Evolutionary conservation across 2,797 vertebrate genomes (phyloP).

Genomic region (Melanotaenia boesemani): DNA sequence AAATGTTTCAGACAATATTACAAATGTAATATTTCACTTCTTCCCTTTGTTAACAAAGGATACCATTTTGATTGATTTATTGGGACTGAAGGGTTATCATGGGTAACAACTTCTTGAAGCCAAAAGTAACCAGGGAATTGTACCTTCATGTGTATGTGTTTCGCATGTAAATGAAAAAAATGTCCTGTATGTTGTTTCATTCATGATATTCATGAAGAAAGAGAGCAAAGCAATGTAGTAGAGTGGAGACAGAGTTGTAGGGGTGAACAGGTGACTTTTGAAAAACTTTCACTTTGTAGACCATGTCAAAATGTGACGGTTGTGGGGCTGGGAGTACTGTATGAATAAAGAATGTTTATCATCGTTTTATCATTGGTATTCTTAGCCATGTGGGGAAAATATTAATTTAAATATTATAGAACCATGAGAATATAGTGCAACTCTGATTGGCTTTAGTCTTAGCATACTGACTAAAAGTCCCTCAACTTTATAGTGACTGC

Average conservation of each 20-base stretch:
- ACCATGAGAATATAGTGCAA: no score
- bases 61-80: background rate
- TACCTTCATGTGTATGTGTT: conserved; percentile 54
- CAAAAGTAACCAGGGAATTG: conserved; percentile 34
- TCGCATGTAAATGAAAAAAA: conserved; percentile 60
- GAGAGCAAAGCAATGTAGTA: conserved; percentile 42
- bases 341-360: conserved; percentile 72
- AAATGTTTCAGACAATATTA: background rate
- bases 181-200: conserved; percentile 65
- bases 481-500: no score
- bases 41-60: conserved; percentile 15
- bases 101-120: conserved; percentile 17
- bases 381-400: no score
- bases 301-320: conserved; percentile 29
- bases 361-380: conserved; percentile 14
- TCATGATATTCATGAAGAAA: conserved; percentile 78
- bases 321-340: conserved; percentile 12
- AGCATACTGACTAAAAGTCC: no score
- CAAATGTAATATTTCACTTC: background rate
- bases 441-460: no score
- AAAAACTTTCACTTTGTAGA: conserved; percentile 46
- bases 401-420: no score
- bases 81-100: conserved; percentile 6
- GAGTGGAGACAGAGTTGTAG: background rate
- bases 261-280: conserved; percentile 3